These are phyloP conservation scores for Lumbricus terrestris DNA, from an alignment of 2,888 invertebrate species.

Conservation along the genomic window DNA sequence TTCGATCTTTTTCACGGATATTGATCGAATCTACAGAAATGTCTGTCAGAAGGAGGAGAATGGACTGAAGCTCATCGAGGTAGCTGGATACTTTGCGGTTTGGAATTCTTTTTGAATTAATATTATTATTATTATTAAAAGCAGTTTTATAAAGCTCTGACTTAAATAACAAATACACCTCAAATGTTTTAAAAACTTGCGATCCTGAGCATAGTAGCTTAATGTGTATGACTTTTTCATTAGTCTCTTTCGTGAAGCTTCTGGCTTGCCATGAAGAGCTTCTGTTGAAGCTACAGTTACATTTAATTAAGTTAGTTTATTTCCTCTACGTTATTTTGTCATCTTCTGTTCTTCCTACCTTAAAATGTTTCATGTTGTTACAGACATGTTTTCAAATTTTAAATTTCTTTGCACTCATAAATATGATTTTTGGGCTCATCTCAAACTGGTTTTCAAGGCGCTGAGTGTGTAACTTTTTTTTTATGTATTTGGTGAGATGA, in stretches of 20 bases:
- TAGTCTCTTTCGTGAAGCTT: no score
- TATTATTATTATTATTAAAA: background rate
- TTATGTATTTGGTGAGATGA: background rate
- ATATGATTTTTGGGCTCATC: background rate
- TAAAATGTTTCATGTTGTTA: background rate
- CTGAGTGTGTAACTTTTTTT: background rate
- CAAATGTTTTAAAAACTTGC: no score
- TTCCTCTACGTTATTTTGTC: background rate
- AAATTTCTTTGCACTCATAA: background rate
- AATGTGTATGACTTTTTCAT: no score
- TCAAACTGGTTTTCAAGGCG: background rate
- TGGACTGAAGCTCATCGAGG: background rate
- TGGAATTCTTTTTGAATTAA: background rate
- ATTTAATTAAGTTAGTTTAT: background rate
- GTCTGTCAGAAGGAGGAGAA: background rate
- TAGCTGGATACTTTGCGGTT: background rate
- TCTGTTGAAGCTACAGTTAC: background rate
- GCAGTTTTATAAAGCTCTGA: no score
- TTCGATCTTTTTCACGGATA: background rate
- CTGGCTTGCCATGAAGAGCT: background rate
- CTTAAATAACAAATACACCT: no score
- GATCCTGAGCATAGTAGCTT: no score
- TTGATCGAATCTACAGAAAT: background rate
- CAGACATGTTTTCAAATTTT: background rate
- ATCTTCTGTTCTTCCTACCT: background rate